Percentiles rank a stretch among this genome's conserved stretches.
phyloP scores from a whole-genome alignment of 2,797 vertebrate species.

The Petrocephalus schoutedeni region DNA sequence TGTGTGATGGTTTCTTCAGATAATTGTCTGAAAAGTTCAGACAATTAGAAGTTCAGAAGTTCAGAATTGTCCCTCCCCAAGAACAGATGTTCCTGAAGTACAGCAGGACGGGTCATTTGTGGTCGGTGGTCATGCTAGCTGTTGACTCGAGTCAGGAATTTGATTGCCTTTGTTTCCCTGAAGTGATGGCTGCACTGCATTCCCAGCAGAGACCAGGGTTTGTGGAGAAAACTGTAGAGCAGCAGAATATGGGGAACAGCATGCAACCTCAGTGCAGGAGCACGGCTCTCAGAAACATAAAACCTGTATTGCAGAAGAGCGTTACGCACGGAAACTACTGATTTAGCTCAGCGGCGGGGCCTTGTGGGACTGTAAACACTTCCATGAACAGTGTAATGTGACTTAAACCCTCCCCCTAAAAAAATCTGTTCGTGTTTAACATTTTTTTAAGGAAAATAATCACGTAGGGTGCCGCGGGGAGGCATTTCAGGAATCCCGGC shows the following conservation, averaged over 20 bases:
- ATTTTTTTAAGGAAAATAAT: not conserved
- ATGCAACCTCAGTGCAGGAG: not conserved
- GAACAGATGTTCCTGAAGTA: not conserved
- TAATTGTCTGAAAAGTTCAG: not conserved
- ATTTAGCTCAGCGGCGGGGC: constrained; percentile 13
- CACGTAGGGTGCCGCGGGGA: not conserved
- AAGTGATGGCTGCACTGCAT: not conserved
- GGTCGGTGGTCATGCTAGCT: not conserved
- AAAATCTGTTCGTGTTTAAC: constrained; percentile 13
- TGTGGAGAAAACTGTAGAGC: not conserved
- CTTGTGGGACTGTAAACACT: not conserved
- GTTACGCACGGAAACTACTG: not conserved
- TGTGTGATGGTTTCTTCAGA: not conserved
- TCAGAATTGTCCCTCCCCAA: not conserved
- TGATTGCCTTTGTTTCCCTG: not conserved
- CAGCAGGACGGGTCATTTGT: not conserved
- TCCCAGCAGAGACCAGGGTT: not conserved
- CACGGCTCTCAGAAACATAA: not conserved
- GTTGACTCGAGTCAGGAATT: not conserved
- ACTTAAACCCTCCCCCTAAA: not conserved
- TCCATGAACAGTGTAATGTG: not conserved
- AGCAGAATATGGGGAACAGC: not conserved
- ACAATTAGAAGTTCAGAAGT: too few species aligned
- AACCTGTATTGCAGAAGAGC: not conserved
- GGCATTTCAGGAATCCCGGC: constrained; percentile 2